These are phyloP conservation scores for Yasuhikotakia modesta DNA, from an alignment of 2,797 vertebrate species.

Conservation along the genomic window DNA sequence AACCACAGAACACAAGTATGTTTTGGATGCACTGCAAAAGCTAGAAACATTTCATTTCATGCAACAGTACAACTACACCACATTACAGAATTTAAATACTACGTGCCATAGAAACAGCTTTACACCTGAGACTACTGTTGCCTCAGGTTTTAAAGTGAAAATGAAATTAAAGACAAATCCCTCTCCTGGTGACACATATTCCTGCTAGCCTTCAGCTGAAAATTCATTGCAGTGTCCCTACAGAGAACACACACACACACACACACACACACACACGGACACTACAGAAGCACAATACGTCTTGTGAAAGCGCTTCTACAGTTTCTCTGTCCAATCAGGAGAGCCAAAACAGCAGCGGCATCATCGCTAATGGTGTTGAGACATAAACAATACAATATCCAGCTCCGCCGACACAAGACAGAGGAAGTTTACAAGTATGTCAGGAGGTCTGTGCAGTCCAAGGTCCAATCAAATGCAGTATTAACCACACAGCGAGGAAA, in stretches of 20 bases:
- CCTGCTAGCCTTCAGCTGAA: not conserved
- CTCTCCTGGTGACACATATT: not conserved
- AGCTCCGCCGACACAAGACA: not conserved
- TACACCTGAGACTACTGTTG: not conserved
- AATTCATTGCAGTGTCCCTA: not conserved
- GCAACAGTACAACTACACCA: no score
- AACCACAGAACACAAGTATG: no score
- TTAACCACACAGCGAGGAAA: not conserved
- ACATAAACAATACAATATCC: constrained; percentile 1
- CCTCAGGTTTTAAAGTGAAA: not conserved
- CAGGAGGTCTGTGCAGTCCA: not conserved
- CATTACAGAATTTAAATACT: no score
- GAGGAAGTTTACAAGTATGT: constrained; percentile 19
- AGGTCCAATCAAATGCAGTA: not conserved
- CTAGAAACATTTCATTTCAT: no score
- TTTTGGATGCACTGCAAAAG: no score
- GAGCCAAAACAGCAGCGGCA: not conserved
- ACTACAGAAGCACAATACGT: not conserved
- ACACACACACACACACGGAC: not conserved
- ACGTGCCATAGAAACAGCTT: not conserved
- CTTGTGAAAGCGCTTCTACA: constrained; percentile 1
- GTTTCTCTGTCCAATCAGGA: not conserved
- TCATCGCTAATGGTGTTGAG: constrained; percentile 22
- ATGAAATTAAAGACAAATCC: not conserved
- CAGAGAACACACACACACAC: no score